Evolutionary conservation across 2,797 vertebrate species (phyloP), one percentile per base, ranked within the genome.

Genomic region (Amphiprion clarkii): DNA sequence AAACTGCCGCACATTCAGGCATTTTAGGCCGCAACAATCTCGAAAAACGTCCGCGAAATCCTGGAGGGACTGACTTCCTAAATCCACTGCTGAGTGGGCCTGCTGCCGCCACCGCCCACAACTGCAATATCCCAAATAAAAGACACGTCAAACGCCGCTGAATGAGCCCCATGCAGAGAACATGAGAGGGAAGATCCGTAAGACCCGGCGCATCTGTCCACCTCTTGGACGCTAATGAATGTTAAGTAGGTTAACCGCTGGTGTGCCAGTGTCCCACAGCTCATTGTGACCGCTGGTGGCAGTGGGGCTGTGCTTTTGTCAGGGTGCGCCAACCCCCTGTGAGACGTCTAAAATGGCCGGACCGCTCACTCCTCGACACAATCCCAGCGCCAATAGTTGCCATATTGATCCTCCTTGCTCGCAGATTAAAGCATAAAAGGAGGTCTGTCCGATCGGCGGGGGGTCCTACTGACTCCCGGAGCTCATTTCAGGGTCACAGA

Each of bases 401-500:
- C 96, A 96, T 97, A 98, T 98, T 97, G 97, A 95, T 97, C 94
- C 93, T 58, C 67, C 94, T 95, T 95, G 95, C 95, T 94, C 94
- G 95, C 96, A 97, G 96, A 97, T 98, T 98, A 96, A 96, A 96
- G 94, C 92, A 95, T 95, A 97, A 97, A 97, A 92, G 76, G 62
- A 94, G 95, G 94, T 93, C 96, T 95, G 91, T 96, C 94, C 88
- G 94, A 92, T 89, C 96, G 93, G 96, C 90, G 87, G 96, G 97
- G 93, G 91, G 92, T 93, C 93, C 78, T 79, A 56, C 93, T 93
- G 93, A 92, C 95, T 96, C 96, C 95, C 93, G 88, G 93, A 91
- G 94, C 92, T 95, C 95, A 95, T 94, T 98, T 95, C 92, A 94
- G 94, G 97, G 97, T 99, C 98, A 98, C 85, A 87, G 96, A 96